These are phyloP conservation scores for Hermatobates lingyangjiaoensis DNA, from an alignment of 1,140 invertebrate genomes.

Conservation along the genomic window DNA sequence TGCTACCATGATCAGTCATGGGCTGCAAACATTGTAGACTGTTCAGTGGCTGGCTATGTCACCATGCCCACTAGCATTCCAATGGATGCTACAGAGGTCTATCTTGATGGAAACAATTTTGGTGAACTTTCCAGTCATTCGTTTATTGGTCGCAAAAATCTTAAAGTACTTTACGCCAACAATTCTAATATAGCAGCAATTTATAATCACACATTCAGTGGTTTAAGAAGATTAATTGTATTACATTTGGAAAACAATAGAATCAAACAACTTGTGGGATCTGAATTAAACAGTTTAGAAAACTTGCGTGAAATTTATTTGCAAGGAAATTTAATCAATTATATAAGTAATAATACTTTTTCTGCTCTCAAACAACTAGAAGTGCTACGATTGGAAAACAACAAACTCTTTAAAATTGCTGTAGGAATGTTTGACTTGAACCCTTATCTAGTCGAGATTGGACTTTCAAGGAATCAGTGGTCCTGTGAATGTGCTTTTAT, in stretches of 20 bases:
- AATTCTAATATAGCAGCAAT: constrained; percentile 67
- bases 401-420: constrained; percentile 58
- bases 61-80: constrained; percentile 70
- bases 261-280: constrained; percentile 57
- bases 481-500: constrained; percentile 73
- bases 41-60: constrained; percentile 56
- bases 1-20: constrained; percentile 88
- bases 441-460: constrained; percentile 57
- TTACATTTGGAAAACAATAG: constrained; percentile 73
- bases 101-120: constrained; percentile 79
- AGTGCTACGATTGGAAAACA: constrained; percentile 66
- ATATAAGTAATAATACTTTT: constrained; percentile 71
- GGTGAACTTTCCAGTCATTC: constrained; percentile 69
- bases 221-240: constrained; percentile 50
- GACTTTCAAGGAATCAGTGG: constrained; percentile 70
- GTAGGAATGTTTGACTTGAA: constrained; percentile 52
- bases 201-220: constrained; percentile 78
- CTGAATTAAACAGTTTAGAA: constrained; percentile 64
- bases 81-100: constrained; percentile 86
- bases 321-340: constrained; percentile 66
- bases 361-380: constrained; percentile 57
- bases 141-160: constrained; percentile 74
- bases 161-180: constrained; percentile 71
- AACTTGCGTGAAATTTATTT: constrained; percentile 66
- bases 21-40: constrained; percentile 84